Evolutionary conservation across 2,888 invertebrate species (phyloP).

Genomic region (Drosophila planitibia): DNA sequence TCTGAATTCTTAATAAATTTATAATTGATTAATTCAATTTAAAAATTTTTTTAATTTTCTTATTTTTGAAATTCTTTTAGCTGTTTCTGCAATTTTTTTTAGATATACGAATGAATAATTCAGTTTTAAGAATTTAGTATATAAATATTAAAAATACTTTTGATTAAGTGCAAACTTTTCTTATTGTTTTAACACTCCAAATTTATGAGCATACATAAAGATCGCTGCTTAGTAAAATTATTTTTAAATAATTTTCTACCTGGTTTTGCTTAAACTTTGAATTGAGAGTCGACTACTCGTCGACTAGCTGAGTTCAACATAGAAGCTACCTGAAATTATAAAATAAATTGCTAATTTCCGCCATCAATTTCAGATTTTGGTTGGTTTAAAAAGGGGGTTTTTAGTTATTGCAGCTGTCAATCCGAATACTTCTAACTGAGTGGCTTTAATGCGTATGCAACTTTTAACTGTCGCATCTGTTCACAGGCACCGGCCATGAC

Average conservation of each 20-base stretch:
- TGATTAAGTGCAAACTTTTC: not conserved
- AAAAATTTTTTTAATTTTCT: not conserved
- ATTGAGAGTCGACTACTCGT: not conserved
- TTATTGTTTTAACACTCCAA: not conserved
- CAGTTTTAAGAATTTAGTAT: not conserved
- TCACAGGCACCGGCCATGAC: slow-evolving; percentile 60
- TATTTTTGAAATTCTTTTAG: not conserved
- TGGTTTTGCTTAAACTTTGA: not conserved
- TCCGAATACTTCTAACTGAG: slow-evolving; percentile 21
- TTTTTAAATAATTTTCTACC: not conserved
- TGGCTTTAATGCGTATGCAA: slow-evolving; percentile 14
- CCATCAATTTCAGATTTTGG: not conserved
- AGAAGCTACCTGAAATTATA: not conserved
- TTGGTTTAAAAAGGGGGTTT: not conserved
- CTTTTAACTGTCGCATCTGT: slow-evolving; percentile 20
- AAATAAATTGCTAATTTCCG: slow-evolving; percentile 12
- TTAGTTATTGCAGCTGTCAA: too few species aligned
- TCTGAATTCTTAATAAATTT: not conserved
- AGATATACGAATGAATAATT: not conserved
- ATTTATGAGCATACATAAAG: not conserved
- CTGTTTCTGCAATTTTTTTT: too few species aligned
- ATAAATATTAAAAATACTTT: not conserved
- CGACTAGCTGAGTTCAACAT: not conserved
- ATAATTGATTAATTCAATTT: not conserved
- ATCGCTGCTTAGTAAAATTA: too few species aligned